Conservation (phyloP, 2,113 vertebrate genomes). For the Lates calcarifer region DNA sequence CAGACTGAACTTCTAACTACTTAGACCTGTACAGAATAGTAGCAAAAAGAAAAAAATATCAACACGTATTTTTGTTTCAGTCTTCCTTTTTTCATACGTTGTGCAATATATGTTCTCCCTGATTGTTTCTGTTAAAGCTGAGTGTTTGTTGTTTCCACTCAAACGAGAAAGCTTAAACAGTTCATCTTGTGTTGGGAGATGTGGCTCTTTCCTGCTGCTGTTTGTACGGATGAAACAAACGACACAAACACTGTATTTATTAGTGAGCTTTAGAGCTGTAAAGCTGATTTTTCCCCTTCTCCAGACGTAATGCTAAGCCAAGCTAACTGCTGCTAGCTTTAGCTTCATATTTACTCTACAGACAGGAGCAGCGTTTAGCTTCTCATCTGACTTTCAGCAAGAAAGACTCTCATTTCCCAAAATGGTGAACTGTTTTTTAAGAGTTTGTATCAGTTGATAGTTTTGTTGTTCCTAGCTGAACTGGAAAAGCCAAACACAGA, state of each 20-base stretch:
- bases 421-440: neutral
- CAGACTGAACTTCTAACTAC: slow-evolving; percentile 72
- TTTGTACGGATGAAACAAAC: neutral
- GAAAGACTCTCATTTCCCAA: neutral
- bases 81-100: slow-evolving; percentile 39
- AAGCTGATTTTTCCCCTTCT: neutral
- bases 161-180: neutral
- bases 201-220: neutral
- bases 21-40: slow-evolving; percentile 69
- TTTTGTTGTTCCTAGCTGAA: neutral
- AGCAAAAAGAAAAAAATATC: slow-evolving; percentile 31
- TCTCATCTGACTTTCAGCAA: neutral
- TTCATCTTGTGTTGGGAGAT: neutral
- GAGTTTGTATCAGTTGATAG: neutral
- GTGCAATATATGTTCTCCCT: slow-evolving; percentile 61
- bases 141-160: neutral
- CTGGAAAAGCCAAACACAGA: slow-evolving; percentile 1
- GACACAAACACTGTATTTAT: neutral
- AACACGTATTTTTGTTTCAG: slow-evolving; percentile 44
- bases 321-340: slow-evolving; percentile 4
- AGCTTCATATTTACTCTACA: neutral
- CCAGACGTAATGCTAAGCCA: neutral
- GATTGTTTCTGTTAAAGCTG: slow-evolving; percentile 14
- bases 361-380: neutral
- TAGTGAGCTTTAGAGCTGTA: neutral